phyloP scores from a whole-genome alignment of 2,888 invertebrate genomes.

The Odontocerum albicorne region DNA sequence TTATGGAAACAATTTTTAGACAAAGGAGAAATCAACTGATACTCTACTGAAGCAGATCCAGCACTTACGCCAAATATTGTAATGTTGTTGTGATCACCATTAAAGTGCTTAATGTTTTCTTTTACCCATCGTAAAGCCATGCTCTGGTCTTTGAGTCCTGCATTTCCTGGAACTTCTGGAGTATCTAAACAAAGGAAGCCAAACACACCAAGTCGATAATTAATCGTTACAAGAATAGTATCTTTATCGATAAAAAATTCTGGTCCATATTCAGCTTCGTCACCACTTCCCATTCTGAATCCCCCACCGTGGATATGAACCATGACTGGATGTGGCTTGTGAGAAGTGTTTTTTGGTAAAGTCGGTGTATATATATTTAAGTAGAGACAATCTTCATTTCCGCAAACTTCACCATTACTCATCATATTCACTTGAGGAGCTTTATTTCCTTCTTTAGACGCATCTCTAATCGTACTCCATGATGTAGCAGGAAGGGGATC shows the following conservation, averaged over 20 bases:
- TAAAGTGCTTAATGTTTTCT: slow-evolving; percentile 25
- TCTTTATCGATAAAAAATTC: slow-evolving; percentile 36
- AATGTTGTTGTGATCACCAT: slow-evolving; percentile 27
- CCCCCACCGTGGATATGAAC: slow-evolving; percentile 40
- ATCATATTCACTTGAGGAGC: slow-evolving; percentile 11
- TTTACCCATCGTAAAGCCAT: slow-evolving; percentile 30
- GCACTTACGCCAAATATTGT: slow-evolving; percentile 31
- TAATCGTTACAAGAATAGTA: slow-evolving; percentile 40
- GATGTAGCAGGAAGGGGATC: slow-evolving; percentile 40
- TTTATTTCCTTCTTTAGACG: slow-evolving; percentile 43
- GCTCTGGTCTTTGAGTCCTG: slow-evolving; percentile 28
- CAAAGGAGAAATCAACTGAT: slow-evolving; percentile 23
- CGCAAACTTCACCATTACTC: slow-evolving; percentile 6
- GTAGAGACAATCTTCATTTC: slow-evolving; percentile 38
- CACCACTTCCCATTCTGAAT: slow-evolving; percentile 37
- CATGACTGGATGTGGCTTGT: slow-evolving; percentile 19
- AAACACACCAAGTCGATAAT: slow-evolving; percentile 39
- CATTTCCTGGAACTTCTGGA: slow-evolving; percentile 27
- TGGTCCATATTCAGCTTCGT: slow-evolving; percentile 36
- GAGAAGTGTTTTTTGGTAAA: slow-evolving; percentile 5
- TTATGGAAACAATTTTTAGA: slow-evolving; percentile 27
- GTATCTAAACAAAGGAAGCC: slow-evolving; percentile 36
- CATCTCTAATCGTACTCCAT: slow-evolving; percentile 45
- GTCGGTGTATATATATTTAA: slow-evolving; percentile 37
- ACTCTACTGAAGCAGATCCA: slow-evolving; percentile 29